Conservation (phyloP, 2,888 invertebrate genomes). For the Leptopilina drosophilae region DNA sequence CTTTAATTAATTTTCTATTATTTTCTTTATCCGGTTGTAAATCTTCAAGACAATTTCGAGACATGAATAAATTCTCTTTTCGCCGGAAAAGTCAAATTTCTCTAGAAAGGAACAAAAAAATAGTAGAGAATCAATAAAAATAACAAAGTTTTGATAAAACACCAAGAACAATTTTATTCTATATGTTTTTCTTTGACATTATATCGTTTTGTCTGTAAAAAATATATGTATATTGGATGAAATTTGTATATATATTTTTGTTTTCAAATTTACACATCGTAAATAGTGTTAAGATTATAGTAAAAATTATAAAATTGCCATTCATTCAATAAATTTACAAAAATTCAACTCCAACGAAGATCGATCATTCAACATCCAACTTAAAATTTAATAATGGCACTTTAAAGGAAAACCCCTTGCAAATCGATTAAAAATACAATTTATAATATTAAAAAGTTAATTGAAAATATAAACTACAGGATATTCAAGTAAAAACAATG, state of each 20-base stretch:
- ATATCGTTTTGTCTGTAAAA: slow-evolving; percentile 39
- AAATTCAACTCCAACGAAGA: slow-evolving; percentile 11
- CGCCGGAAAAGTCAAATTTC: no score
- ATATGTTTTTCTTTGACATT: slow-evolving; percentile 4
- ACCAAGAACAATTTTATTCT: slow-evolving; percentile 34
- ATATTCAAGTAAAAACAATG: background rate
- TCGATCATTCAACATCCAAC: slow-evolving; percentile 5
- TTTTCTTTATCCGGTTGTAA: no score
- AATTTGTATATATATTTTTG: background rate
- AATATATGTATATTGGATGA: slow-evolving; percentile 33
- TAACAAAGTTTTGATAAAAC: background rate
- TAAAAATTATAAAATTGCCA: slow-evolving; percentile 30
- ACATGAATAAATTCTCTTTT: no score
- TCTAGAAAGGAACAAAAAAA: no score
- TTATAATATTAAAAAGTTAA: background rate
- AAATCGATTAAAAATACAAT: no score
- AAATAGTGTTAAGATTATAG: background rate
- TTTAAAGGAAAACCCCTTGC: background rate
- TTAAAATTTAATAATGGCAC: background rate
- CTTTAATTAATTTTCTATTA: no score
- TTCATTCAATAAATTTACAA: slow-evolving; percentile 20
- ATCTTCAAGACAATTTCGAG: no score
- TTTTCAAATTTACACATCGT: background rate
- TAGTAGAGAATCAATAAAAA: background rate
- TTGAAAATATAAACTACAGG: slow-evolving; percentile 1